phyloP scores from a whole-genome alignment of 2,888 invertebrate genomes.

The Ochlodes sylvanus region DNA sequence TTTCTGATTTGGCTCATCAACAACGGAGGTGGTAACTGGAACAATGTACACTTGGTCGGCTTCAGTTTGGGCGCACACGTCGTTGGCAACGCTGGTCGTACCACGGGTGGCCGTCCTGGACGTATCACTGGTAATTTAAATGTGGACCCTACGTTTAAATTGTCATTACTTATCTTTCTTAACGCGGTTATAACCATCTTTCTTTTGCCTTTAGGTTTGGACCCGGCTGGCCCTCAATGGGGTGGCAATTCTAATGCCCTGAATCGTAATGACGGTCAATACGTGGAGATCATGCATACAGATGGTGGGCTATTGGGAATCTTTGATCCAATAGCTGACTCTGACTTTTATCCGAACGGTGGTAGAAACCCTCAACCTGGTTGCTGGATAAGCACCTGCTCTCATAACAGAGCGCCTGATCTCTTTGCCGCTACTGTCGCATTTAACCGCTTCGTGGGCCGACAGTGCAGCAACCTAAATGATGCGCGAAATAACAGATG shows the following conservation, averaged over 20 bases:
- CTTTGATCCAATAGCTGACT: slow-evolving; percentile 49
- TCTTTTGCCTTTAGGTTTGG: slow-evolving; percentile 51
- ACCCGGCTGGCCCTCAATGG: slow-evolving; percentile 62
- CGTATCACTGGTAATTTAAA: slow-evolving; percentile 49
- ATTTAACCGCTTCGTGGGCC: slow-evolving; percentile 19
- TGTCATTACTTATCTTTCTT: not conserved
- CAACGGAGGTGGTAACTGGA: slow-evolving; percentile 62
- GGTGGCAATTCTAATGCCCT: slow-evolving; percentile 51
- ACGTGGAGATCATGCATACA: slow-evolving; percentile 58
- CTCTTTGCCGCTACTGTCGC: slow-evolving; percentile 49
- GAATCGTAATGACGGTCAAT: slow-evolving; percentile 49
- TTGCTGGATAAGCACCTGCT: slow-evolving; percentile 42
- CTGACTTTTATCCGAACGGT: slow-evolving; percentile 59
- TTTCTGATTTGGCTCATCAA: slow-evolving; percentile 62
- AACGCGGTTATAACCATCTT: not conserved
- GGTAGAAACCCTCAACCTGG: slow-evolving; percentile 49
- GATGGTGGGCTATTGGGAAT: slow-evolving; percentile 54
- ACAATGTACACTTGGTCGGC: slow-evolving; percentile 65
- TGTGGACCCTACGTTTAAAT: not conserved
- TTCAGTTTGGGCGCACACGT: slow-evolving; percentile 68
- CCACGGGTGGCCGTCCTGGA: slow-evolving; percentile 42
- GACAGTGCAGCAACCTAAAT: slow-evolving; percentile 6
- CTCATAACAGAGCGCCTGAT: slow-evolving; percentile 36
- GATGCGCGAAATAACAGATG: slow-evolving; percentile 16
- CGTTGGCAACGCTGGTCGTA: slow-evolving; percentile 55